phyloP scores from a whole-genome alignment of 2,113 vertebrate species.

The Leuciscus idus region DNA sequence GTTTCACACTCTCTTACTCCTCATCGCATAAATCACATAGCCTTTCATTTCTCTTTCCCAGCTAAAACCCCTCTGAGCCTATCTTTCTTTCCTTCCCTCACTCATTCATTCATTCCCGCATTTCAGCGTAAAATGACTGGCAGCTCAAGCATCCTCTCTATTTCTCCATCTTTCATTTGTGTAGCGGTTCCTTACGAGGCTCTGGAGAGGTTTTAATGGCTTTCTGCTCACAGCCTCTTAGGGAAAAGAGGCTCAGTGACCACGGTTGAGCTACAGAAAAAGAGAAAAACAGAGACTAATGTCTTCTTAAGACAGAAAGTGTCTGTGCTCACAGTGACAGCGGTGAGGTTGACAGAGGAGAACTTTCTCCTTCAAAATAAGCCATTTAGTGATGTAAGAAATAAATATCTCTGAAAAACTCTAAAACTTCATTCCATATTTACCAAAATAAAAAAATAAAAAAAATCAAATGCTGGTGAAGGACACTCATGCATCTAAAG shows the following conservation, averaged over 20 bases:
- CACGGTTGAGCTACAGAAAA: not conserved
- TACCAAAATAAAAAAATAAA: not conserved
- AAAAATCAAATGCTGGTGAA: not conserved
- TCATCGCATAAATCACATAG: not conserved
- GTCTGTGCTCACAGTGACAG: not conserved
- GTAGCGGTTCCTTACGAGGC: slow-evolving; percentile 23
- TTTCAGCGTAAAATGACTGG: slow-evolving; percentile 9
- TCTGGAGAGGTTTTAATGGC: slow-evolving; percentile 49
- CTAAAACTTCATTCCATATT: not conserved
- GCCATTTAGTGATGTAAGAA: not conserved
- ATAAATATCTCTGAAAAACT: not conserved
- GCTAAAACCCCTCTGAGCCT: not conserved
- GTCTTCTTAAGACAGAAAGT: slow-evolving; percentile 1
- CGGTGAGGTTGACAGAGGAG: not conserved
- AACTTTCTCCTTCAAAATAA: not conserved
- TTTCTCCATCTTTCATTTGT: slow-evolving; percentile 26
- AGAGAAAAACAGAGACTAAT: slow-evolving; percentile 5
- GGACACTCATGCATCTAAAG: not conserved
- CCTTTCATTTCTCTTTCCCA: not conserved
- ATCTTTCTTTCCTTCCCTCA: not conserved
- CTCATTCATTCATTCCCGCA: not conserved
- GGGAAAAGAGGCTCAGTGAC: slow-evolving; percentile 31
- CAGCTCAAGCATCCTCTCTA: slow-evolving; percentile 24
- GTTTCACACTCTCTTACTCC: slow-evolving; percentile 11
- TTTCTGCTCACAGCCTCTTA: slow-evolving; percentile 33